Conservation (phyloP, 2,797 vertebrate genomes). For the Serranus cabrilla region DNA sequence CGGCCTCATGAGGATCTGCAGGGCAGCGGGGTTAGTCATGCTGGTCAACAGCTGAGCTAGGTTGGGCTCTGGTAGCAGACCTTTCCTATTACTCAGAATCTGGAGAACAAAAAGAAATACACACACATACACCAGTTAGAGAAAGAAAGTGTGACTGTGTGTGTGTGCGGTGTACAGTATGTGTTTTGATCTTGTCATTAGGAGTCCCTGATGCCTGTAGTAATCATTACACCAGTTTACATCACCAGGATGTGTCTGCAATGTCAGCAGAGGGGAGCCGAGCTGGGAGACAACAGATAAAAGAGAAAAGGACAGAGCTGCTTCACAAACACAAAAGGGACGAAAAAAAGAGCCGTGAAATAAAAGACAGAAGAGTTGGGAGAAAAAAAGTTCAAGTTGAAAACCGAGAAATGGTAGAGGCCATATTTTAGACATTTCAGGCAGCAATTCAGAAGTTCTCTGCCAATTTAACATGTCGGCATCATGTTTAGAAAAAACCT, state of each 20-base stretch:
- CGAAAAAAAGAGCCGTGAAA: conserved; percentile 1
- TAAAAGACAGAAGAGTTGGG: background rate
- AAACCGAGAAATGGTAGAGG: conserved; percentile 1
- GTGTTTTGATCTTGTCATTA: conserved; percentile 74
- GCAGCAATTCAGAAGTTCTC: background rate
- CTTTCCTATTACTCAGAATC: conserved; percentile 94
- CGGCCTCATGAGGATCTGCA: conserved; percentile 95
- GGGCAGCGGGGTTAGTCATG: conserved; percentile 94
- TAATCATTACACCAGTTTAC: conserved; percentile 78
- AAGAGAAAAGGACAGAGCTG: conserved; percentile 19
- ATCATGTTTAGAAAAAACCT: conserved; percentile 1
- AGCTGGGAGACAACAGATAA: conserved; percentile 38
- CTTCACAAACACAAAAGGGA: conserved; percentile 1
- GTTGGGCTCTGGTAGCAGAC: conserved; percentile 94
- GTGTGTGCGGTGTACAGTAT: conserved; percentile 24
- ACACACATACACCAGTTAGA: conserved; percentile 39
- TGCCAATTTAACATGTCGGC: conserved; percentile 4
- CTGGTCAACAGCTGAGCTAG: conserved; percentile 94
- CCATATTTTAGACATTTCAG: background rate
- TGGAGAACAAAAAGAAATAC: conserved; percentile 64
- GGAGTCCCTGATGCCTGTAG: conserved; percentile 59
- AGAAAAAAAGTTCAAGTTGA: background rate
- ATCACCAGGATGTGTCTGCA: conserved; percentile 71
- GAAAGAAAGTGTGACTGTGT: conserved; percentile 13
- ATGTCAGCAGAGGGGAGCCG: conserved; percentile 58